phyloP scores from a whole-genome alignment of 2,113 vertebrate species.

The Thalassoma bifasciatum region DNA sequence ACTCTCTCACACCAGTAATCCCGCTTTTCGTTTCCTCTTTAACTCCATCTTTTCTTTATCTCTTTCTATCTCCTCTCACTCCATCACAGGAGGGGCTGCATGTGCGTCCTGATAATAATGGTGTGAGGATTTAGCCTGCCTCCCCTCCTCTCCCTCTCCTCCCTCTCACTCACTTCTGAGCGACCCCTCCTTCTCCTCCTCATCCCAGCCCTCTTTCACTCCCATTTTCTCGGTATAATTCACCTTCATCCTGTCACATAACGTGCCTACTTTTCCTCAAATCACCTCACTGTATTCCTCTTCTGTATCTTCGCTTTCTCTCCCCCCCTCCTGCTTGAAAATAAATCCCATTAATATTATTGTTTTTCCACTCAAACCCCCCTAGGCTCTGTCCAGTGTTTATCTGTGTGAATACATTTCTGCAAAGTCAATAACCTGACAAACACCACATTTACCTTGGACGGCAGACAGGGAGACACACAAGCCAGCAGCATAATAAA shows the following conservation, averaged over 20 bases:
- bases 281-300: conserved; percentile 37
- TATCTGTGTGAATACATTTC: conserved; percentile 39
- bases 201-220: conserved; percentile 62
- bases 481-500: not conserved
- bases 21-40: conserved; percentile 62
- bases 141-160: conserved; percentile 57
- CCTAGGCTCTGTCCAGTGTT: conserved; percentile 10
- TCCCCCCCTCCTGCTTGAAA: conserved; percentile 31
- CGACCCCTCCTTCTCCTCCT: conserved; percentile 42
- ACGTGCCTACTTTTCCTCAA: conserved; percentile 28
- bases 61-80: conserved; percentile 65
- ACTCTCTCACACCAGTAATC: conserved; percentile 69
- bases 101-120: conserved; percentile 73
- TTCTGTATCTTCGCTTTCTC: conserved; percentile 5
- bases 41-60: conserved; percentile 67
- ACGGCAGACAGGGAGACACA: not conserved
- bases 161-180: conserved; percentile 63
- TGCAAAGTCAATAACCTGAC: conserved; percentile 14
- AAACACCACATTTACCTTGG: conserved; percentile 18
- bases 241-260: conserved; percentile 61
- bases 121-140: conserved; percentile 74
- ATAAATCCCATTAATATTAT: conserved; percentile 15
- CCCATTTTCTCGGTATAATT: conserved; percentile 52
- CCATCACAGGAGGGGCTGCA: conserved; percentile 74
- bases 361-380: conserved; percentile 25